Evolutionary conservation across 2,888 invertebrate species (phyloP).

Genomic region (Lasioglossum vierecki): DNA sequence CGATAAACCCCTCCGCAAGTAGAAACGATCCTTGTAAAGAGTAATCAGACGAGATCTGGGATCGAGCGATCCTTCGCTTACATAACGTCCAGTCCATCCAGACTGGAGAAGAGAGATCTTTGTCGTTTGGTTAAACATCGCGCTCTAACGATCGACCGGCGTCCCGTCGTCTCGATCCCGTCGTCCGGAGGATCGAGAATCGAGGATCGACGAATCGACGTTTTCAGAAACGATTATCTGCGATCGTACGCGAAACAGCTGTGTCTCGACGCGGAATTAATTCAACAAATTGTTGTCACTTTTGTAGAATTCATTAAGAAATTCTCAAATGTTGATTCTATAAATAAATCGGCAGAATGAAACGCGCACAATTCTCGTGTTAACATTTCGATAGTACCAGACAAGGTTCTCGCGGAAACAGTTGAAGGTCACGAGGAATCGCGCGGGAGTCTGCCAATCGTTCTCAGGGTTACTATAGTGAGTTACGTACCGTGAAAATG

Average conservation of each 20-base stretch:
- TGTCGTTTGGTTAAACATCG: slow-evolving; percentile 72
- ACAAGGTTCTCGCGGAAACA: not conserved
- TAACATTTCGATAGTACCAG: not conserved
- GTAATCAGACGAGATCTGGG: slow-evolving; percentile 77
- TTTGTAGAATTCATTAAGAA: no score
- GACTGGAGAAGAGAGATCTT: slow-evolving; percentile 53
- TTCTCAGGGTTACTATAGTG: not conserved
- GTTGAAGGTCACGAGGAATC: not conserved
- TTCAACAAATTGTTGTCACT: no score
- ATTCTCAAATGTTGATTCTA: no score
- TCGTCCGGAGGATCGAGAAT: slow-evolving; percentile 35
- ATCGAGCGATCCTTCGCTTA: slow-evolving; percentile 73
- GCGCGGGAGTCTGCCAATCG: not conserved
- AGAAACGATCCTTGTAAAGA: slow-evolving; percentile 78
- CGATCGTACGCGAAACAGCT: not conserved
- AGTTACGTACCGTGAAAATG: not conserved
- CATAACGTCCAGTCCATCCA: slow-evolving; percentile 70
- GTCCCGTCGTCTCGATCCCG: slow-evolving; percentile 40
- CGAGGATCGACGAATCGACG: slow-evolving; percentile 54
- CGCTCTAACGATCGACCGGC: slow-evolving; percentile 60
- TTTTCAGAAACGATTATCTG: slow-evolving; percentile 38
- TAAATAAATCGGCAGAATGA: no score
- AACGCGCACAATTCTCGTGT: no score
- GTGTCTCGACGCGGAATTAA: not conserved
- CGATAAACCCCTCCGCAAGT: slow-evolving; percentile 70